Conservation (phyloP, 1,140 invertebrate genomes). For the Papilio glaucus region DNA sequence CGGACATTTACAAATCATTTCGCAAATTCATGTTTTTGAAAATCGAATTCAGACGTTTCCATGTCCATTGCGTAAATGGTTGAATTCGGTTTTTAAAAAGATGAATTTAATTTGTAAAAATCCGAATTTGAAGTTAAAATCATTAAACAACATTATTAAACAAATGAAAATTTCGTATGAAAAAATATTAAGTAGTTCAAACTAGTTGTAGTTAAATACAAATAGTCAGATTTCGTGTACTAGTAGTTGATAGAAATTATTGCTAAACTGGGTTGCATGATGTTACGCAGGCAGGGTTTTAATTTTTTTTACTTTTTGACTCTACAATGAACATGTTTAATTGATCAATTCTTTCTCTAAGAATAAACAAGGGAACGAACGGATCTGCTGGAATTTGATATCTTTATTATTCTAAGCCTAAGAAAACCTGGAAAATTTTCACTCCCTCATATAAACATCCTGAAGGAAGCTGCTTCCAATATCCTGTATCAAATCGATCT, state of each 20-base stretch:
- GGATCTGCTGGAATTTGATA: too few species aligned
- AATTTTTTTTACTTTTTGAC: background rate
- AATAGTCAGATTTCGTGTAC: background rate
- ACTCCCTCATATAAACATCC: too few species aligned
- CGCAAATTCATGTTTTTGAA: too few species aligned
- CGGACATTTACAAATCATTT: too few species aligned
- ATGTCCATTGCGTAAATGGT: too few species aligned
- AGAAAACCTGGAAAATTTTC: too few species aligned
- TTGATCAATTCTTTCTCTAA: background rate
- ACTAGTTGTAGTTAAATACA: background rate
- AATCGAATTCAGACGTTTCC: too few species aligned
- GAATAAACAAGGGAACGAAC: background rate
- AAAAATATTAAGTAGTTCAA: background rate
- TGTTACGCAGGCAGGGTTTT: background rate
- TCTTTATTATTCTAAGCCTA: too few species aligned
- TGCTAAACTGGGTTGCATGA: background rate
- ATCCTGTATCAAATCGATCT: too few species aligned
- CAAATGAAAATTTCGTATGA: too few species aligned
- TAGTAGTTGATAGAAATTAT: conserved; percentile 17
- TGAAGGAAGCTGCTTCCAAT: too few species aligned
- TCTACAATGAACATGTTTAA: background rate
- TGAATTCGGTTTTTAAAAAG: background rate
- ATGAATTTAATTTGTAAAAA: background rate
- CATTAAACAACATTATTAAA: background rate
- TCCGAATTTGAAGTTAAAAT: background rate